Percentiles rank a stretch among this genome's conserved stretches.
These are phyloP conservation scores for Phrynosoma platyrhinos DNA, from an alignment of 2,113 vertebrate genomes.

Conservation along the genomic window DNA sequence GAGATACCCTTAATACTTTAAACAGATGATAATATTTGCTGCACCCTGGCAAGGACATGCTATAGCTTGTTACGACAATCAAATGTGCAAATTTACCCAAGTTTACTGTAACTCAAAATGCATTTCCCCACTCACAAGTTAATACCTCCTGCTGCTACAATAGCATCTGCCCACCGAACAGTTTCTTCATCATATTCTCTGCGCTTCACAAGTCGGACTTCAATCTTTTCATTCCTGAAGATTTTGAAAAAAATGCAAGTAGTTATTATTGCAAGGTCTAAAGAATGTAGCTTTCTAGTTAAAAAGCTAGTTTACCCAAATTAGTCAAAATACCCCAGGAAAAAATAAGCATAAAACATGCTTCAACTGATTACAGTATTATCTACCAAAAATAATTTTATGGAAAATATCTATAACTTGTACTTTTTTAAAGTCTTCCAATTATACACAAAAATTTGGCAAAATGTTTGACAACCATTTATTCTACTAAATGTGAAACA, in stretches of 20 bases:
- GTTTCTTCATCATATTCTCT: slow-evolving; percentile 92
- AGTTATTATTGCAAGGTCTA: background rate
- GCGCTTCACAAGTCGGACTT: slow-evolving; percentile 91
- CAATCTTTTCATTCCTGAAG: slow-evolving; percentile 86
- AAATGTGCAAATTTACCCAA: background rate
- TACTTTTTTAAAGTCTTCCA: background rate
- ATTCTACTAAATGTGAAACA: background rate
- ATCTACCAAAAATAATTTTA: background rate
- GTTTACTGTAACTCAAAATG: slow-evolving; percentile 28
- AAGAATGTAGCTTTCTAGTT: background rate
- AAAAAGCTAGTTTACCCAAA: background rate
- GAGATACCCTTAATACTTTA: no score
- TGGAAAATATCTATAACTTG: background rate
- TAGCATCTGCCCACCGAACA: slow-evolving; percentile 94
- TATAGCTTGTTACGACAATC: no score
- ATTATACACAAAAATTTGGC: background rate
- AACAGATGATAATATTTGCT: no score
- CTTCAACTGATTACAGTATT: background rate
- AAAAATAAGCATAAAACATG: background rate
- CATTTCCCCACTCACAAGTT: slow-evolving; percentile 34
- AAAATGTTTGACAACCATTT: background rate
- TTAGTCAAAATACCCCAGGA: background rate
- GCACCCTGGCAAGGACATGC: no score
- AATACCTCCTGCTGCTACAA: slow-evolving; percentile 95
- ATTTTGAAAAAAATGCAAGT: slow-evolving; percentile 57